Evolutionary conservation across 2,113 vertebrate genomes (phyloP).

Genomic region (Helogale parvula): DNA sequence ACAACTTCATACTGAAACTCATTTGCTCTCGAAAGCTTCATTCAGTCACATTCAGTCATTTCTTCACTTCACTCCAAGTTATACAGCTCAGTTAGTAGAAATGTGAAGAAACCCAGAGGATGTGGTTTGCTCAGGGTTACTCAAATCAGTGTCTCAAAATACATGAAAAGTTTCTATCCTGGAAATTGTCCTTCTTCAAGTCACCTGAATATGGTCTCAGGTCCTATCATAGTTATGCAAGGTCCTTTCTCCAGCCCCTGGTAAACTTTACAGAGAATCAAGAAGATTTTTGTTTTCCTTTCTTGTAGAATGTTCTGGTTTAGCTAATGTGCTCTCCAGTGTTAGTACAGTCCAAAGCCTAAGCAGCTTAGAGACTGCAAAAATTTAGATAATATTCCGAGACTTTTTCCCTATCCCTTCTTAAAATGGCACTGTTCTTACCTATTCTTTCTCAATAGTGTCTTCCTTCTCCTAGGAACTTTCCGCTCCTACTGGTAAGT

Average conservation of each 20-base stretch:
- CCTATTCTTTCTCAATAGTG: background rate
- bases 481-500: slow-evolving; percentile 43
- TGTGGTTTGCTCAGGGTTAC: background rate
- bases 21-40: background rate
- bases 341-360: background rate
- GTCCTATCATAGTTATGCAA: background rate
- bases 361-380: background rate
- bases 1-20: background rate
- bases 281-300: background rate
- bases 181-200: background rate
- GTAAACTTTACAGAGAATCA: background rate
- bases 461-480: slow-evolving; percentile 43
- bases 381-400: background rate
- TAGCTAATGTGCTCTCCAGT: background rate
- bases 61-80: background rate
- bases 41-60: background rate
- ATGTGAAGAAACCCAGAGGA: background rate
- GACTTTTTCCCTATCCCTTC: background rate
- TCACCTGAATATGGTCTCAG: background rate
- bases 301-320: background rate
- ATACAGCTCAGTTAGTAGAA: background rate
- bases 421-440: background rate
- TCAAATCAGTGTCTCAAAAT: background rate
- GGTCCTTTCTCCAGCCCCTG: background rate
- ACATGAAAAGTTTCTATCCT: background rate